Evolutionary conservation across 2,113 vertebrate genomes (phyloP), one percentile per base, ranked within the genome.

Genomic region (Macrotus californicus): DNA sequence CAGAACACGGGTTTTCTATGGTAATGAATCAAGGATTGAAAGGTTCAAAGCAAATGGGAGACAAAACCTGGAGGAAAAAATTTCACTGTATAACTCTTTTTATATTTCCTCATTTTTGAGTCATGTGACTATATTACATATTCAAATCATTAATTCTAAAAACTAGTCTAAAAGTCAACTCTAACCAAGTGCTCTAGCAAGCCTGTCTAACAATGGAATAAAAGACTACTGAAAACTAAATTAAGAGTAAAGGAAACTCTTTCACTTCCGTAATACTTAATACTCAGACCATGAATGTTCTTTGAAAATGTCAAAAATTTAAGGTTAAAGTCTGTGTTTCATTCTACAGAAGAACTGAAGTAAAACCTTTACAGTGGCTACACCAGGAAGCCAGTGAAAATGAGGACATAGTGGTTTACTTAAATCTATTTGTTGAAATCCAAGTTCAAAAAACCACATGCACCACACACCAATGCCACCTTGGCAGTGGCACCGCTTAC

Each of bases 401-500:
- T 67, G 24, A 69, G n/a, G 72, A 34, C 75, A 66, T 1, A 41
- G 6, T 39, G 18, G 82, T 31, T 92, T 90, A 41, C 24, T 86
- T 64, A 70, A 81, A 72, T 34, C 34, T 50, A n/a, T 46, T 36
- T 82, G 46, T 43, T 73, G 24, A 95, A 91, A 94, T 67, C 11
- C 50, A 93, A 80, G 26, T 66, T 75, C 2, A 69, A 81, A 61
- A 41, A 34, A 26, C 24, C 36, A 18, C 0, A 3, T 24, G 6
- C 18, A 34, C 67, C 73, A 46, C 36, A 86, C 5, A 46, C 43
- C 59, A 70, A 39, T n/a, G 19, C n/a, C 39, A 39, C 34, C 29
- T 80, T 50, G 36, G 54, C 52, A 36, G 19, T 73, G 64, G 83
- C 12, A 26, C 39, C 83, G 31, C 16, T 12, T 98, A 99, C 99